These are phyloP conservation scores for Petrophora chlorosata DNA, from an alignment of 2,888 invertebrate genomes.

Conservation along the genomic window DNA sequence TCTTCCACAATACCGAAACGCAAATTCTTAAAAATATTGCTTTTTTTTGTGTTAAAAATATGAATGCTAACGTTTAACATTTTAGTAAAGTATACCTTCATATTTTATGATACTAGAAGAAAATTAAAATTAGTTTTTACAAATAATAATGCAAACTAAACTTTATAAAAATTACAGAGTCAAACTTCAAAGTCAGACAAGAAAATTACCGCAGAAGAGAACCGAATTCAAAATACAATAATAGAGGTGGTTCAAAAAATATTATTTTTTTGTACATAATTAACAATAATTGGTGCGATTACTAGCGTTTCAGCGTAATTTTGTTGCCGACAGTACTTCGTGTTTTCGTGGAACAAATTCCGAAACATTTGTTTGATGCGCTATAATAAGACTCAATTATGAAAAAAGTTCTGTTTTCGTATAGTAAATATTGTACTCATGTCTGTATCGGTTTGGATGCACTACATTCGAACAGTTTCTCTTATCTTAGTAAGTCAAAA, in stretches of 20 bases:
- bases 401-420: constrained; percentile 63
- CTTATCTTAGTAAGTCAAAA: neutral
- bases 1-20: too few relatives aligned
- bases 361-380: constrained; percentile 81
- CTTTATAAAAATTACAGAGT: too few relatives aligned
- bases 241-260: constrained; percentile 54
- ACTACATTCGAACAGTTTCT: constrained; percentile 2
- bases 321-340: constrained; percentile 68
- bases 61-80: too few relatives aligned
- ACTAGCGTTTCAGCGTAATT: constrained; percentile 62
- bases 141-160: too few relatives aligned
- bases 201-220: constrained; percentile 43
- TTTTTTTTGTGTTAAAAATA: too few relatives aligned
- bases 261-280: constrained; percentile 65
- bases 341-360: constrained; percentile 80
- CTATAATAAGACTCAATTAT: constrained; percentile 81
- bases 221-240: constrained; percentile 52
- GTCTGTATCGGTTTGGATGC: constrained; percentile 5
- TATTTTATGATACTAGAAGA: too few relatives aligned
- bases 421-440: constrained; percentile 36
- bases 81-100: too few relatives aligned
- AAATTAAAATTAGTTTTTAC: too few relatives aligned
- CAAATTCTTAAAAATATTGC: too few relatives aligned
- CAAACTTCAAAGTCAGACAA: constrained; percentile 28
- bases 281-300: constrained; percentile 72